Conservation (phyloP, 2,888 invertebrate species). For the Allolobophora icterica region DNA sequence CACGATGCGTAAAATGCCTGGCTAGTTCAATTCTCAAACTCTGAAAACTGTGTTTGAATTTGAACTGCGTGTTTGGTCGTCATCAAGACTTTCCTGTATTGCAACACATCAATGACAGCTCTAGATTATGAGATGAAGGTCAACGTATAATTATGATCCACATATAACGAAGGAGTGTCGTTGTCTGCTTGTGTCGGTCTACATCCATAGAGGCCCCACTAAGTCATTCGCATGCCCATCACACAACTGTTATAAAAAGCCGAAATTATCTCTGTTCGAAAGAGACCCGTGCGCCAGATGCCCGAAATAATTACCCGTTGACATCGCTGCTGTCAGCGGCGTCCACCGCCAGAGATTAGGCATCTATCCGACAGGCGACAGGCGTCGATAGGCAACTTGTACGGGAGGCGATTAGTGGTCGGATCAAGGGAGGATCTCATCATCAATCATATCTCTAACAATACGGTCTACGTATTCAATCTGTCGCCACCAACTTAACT, state of each 20-base stretch:
- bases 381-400: neutral
- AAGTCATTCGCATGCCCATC: slow-evolving; percentile 21
- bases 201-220: neutral
- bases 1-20: neutral
- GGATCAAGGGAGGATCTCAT: neutral
- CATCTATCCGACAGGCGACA: neutral
- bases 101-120: neutral
- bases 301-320: slow-evolving; percentile 3
- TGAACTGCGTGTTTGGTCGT: no score
- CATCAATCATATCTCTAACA: slow-evolving; percentile 23
- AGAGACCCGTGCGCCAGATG: neutral
- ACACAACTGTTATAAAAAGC: slow-evolving; percentile 18
- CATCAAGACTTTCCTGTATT: neutral
- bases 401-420: slow-evolving; percentile 18
- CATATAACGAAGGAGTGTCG: no score
- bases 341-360: neutral
- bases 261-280: neutral
- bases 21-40: neutral
- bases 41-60: neutral
- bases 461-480: neutral
- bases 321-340: neutral
- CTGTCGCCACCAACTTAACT: neutral
- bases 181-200: neutral
- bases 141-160: no score
- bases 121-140: no score